Conservation (phyloP, 2,113 vertebrate species). For the Alligator mississippiensis region DNA sequence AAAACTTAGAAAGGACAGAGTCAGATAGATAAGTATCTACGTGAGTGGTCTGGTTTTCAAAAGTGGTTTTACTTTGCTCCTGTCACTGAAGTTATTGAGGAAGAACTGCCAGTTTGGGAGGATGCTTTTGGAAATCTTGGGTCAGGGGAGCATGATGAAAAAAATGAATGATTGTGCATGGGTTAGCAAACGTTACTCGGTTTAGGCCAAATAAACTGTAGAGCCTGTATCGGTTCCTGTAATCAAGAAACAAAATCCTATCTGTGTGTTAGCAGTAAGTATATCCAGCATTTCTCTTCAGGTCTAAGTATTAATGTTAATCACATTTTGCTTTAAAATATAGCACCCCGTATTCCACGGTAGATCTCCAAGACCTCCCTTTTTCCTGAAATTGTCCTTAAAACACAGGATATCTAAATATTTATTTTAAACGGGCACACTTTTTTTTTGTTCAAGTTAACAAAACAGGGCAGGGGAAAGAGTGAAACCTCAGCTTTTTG, state of each 20-base stretch:
- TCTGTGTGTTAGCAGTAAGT: not conserved
- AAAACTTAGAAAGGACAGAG: not conserved
- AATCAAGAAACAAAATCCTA: not conserved
- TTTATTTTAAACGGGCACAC: not conserved
- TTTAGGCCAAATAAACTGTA: not conserved
- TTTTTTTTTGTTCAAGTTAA: too few relatives aligned
- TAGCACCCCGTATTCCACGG: not conserved
- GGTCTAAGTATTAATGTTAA: not conserved
- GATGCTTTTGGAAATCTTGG: not conserved
- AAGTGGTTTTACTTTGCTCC: not conserved
- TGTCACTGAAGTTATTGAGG: not conserved
- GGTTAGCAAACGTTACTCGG: not conserved
- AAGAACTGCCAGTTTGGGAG: not conserved
- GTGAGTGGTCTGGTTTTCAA: not conserved
- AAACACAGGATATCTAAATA: not conserved
- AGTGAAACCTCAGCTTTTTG: not conserved
- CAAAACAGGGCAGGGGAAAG: too few relatives aligned
- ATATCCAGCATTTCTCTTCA: not conserved
- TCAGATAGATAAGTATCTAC: not conserved
- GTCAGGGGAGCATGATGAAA: not conserved
- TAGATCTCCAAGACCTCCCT: not conserved
- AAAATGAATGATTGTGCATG: accelerated
- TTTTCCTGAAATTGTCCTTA: not conserved
- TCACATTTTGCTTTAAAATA: not conserved
- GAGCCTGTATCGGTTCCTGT: not conserved